Evolutionary conservation across 2,888 invertebrate genomes (phyloP).

Genomic region (Trissonchulus latispiculum): DNA sequence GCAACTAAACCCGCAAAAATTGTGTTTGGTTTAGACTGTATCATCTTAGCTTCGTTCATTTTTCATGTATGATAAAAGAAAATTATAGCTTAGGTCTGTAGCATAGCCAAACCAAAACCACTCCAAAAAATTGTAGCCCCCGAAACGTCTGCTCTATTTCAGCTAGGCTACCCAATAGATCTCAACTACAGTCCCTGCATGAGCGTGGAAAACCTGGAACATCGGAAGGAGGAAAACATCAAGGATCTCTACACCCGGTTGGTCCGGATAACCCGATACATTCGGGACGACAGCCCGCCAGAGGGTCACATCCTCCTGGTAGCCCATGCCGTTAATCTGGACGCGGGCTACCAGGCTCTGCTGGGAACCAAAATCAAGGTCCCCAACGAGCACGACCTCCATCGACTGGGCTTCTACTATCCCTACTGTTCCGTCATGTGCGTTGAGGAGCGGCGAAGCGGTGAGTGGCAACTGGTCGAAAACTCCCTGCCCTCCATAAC

Average conservation of each 20-base stretch:
- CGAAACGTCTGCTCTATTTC: background rate
- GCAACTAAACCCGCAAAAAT: no score
- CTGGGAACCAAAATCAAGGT: background rate
- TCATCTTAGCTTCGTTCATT: no score
- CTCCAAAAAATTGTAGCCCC: no score
- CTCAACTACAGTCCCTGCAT: background rate
- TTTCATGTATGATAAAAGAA: no score
- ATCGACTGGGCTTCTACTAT: background rate
- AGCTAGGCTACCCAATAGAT: background rate
- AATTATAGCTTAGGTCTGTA: no score
- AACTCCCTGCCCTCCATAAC: background rate
- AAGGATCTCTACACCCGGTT: background rate
- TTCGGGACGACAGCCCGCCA: background rate
- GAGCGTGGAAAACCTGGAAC: background rate
- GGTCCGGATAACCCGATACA: background rate
- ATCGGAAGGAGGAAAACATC: background rate
- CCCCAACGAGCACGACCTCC: background rate
- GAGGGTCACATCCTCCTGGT: conserved; percentile 52
- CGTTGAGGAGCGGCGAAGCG: background rate
- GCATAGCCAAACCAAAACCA: no score
- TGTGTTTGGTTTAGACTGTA: no score
- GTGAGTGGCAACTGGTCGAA: background rate
- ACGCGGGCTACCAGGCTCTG: conserved; percentile 61
- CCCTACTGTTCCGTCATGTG: background rate
- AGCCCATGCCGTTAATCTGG: conserved; percentile 78